phyloP scores from a whole-genome alignment of 2,888 invertebrate genomes.

The Podotricha telesiphe region DNA sequence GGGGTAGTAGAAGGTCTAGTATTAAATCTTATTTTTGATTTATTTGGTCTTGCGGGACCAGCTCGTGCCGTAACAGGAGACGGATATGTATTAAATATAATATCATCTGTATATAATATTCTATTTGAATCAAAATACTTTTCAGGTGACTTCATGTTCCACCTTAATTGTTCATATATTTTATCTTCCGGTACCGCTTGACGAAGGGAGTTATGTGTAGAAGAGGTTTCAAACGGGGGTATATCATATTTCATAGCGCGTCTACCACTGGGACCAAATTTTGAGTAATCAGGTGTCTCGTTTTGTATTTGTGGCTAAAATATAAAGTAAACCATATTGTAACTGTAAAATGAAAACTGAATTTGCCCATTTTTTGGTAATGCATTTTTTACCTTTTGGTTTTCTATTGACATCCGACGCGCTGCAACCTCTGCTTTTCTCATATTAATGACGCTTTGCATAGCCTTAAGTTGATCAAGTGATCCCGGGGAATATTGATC shows the following conservation, averaged over 20 bases:
- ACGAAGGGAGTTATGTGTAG: slow-evolving; percentile 31
- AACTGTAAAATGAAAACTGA: not conserved
- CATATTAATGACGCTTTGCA: slow-evolving; percentile 58
- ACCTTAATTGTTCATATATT: slow-evolving; percentile 40
- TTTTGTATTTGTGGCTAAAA: not conserved
- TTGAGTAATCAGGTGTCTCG: not conserved
- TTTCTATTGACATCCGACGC: slow-evolving; percentile 28
- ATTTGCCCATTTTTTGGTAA: not conserved
- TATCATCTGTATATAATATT: slow-evolving; percentile 24
- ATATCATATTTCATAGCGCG: slow-evolving; percentile 33
- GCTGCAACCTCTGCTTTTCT: slow-evolving; percentile 50
- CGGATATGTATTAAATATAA: slow-evolving; percentile 44
- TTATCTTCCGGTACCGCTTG: slow-evolving; percentile 42
- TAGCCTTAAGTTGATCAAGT: slow-evolving; percentile 60
- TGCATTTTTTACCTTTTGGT: slow-evolving; percentile 26
- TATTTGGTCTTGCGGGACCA: slow-evolving; percentile 48
- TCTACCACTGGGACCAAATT: slow-evolving; percentile 13
- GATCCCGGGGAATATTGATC: slow-evolving; percentile 48
- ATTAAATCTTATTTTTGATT: slow-evolving; percentile 28
- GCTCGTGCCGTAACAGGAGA: slow-evolving; percentile 45
- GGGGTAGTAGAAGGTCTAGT: slow-evolving; percentile 28
- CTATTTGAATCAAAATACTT: slow-evolving; percentile 19
- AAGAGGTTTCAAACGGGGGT: slow-evolving; percentile 28
- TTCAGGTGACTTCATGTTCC: slow-evolving; percentile 37
- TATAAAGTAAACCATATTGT: not conserved